phyloP scores from a whole-genome alignment of 2,113 vertebrate genomes.

The Gymnobelideus leadbeateri region DNA sequence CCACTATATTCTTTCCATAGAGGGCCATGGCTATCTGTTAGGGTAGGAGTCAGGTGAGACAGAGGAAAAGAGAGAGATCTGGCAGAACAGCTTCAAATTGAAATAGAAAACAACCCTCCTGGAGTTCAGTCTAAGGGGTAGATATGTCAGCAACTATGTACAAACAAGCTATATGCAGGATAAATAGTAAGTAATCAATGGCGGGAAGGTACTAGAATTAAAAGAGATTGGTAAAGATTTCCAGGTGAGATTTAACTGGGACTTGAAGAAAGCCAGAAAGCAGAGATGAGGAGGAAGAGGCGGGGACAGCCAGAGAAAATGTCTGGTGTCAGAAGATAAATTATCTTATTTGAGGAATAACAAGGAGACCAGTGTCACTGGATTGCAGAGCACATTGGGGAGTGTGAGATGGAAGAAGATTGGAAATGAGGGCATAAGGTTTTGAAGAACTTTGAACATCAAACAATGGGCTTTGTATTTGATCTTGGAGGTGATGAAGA shows the following conservation, averaged over 20 bases:
- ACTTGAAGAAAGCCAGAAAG: background rate
- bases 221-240: background rate
- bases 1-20: background rate
- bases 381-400: background rate
- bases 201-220: background rate
- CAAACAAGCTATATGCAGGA: background rate
- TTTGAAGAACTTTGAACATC: background rate
- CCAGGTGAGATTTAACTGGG: background rate
- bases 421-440: background rate
- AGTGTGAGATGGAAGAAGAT: background rate
- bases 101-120: background rate
- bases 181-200: background rate
- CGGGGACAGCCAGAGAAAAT: background rate
- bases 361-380: background rate
- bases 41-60: background rate
- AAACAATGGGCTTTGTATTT: background rate
- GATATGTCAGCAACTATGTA: background rate
- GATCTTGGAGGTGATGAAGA: background rate
- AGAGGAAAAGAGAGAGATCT: background rate
- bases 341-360: background rate
- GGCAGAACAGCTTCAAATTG: background rate
- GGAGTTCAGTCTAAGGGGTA: background rate
- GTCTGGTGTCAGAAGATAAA: background rate
- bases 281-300: background rate
- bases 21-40: background rate